Conservation (phyloP, 2,797 vertebrate genomes). For the Brachyrhaphis roseni region DNA sequence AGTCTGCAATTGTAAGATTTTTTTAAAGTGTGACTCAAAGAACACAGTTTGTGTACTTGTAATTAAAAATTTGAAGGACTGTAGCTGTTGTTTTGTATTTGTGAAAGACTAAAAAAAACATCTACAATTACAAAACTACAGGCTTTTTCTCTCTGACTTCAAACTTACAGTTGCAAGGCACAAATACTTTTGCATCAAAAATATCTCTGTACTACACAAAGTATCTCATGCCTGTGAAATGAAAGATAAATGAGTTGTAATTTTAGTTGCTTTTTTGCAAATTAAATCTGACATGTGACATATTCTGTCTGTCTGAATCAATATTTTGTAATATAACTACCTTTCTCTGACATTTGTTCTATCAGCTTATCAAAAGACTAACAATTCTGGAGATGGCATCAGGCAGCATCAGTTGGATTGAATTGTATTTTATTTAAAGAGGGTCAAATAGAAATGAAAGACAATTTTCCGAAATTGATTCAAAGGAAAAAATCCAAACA, state of each 20-base stretch:
- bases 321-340: not conserved
- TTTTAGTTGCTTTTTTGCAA: not conserved
- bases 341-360: not conserved
- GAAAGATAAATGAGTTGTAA: not conserved
- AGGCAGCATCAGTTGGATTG: too few species aligned
- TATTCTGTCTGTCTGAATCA: not conserved
- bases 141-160: not conserved
- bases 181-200: too few species aligned
- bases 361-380: not conserved
- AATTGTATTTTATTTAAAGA: not conserved
- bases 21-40: not conserved
- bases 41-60: not conserved
- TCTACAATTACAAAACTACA: not conserved
- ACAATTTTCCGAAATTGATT: not conserved
- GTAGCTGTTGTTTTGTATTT: too few species aligned
- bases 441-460: not conserved
- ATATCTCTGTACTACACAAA: not conserved
- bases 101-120: too few species aligned
- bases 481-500: not conserved
- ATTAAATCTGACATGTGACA: not conserved
- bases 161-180: too few species aligned
- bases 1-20: too few species aligned
- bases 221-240: not conserved
- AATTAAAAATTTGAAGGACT: too few species aligned
- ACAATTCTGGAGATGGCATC: too few species aligned